Percentiles rank a stretch among this genome's conserved stretches.
phyloP scores from a whole-genome alignment of 1,140 invertebrate genomes.

The Rhyacophila brunnea region DNA sequence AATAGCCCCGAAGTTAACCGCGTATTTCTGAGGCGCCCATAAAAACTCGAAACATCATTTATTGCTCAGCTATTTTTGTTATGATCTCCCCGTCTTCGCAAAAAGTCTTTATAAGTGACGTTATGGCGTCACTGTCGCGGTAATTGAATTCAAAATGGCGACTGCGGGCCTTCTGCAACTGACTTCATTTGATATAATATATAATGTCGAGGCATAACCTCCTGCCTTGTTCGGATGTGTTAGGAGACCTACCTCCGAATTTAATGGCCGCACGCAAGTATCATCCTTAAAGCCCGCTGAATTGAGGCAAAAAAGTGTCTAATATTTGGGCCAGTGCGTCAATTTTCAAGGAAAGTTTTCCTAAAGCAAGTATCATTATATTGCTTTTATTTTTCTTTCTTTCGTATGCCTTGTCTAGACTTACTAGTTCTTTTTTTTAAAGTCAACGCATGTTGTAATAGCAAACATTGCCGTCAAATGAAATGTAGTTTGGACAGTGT shows the following conservation, averaged over 20 bases:
- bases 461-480: too few species aligned
- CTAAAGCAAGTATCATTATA: too few species aligned
- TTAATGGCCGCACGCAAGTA: slow-evolving; percentile 27
- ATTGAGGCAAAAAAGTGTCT: slow-evolving; percentile 34
- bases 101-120: slow-evolving; percentile 29
- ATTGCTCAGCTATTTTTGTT: slow-evolving; percentile 29
- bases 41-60: slow-evolving; percentile 28
- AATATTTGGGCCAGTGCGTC: slow-evolving; percentile 23
- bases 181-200: slow-evolving; percentile 36
- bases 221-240: slow-evolving; percentile 14
- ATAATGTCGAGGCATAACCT: slow-evolving; percentile 17
- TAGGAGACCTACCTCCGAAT: slow-evolving; percentile 20
- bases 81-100: slow-evolving; percentile 24
- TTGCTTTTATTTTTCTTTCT: too few species aligned
- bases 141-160: slow-evolving; percentile 37
- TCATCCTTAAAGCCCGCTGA: slow-evolving; percentile 21
- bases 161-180: slow-evolving; percentile 25
- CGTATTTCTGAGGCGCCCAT: slow-evolving; percentile 6
- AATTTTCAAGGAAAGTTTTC: too few species aligned
- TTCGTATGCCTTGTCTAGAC: too few species aligned
- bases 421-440: too few species aligned
- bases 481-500: too few species aligned
- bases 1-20: too few species aligned
- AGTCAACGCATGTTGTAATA: too few species aligned
- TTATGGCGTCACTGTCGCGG: slow-evolving; percentile 28